Evolutionary conservation across 2,797 vertebrate genomes (phyloP).

Genomic region (Eutrigla gurnardus): DNA sequence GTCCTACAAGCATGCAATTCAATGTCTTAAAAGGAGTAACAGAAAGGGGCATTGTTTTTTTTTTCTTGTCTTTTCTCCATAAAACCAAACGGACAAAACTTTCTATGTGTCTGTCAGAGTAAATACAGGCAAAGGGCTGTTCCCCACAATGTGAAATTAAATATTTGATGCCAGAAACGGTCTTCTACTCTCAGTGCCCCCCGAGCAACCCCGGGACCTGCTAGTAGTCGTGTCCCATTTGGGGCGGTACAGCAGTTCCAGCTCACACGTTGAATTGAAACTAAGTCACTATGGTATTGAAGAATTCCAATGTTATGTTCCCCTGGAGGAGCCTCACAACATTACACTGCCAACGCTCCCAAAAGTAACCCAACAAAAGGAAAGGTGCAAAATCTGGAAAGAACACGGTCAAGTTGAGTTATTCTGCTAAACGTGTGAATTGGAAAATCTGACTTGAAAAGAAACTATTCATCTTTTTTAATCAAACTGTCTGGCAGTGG

Average conservation of each 20-base stretch:
- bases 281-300: constrained; percentile 6
- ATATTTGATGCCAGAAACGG: constrained; percentile 44
- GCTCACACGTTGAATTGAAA: constrained; percentile 14
- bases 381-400: constrained; percentile 3
- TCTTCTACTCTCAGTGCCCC: constrained; percentile 22
- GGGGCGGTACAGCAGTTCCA: constrained; percentile 20
- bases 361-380: neutral
- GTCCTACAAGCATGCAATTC: neutral
- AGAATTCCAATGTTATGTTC: constrained; percentile 32
- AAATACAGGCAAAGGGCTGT: constrained; percentile 2
- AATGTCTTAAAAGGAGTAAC: constrained; percentile 10
- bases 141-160: constrained; percentile 25
- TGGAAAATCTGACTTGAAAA: neutral
- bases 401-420: neutral
- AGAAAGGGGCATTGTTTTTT: neutral
- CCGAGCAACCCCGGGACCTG: constrained; percentile 29
- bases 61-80: neutral
- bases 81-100: constrained; percentile 1
- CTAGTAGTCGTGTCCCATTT: constrained; percentile 25
- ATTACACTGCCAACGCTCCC: neutral
- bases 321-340: constrained; percentile 5
- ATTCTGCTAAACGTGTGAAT: neutral
- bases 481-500: neutral
- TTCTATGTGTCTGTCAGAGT: constrained; percentile 13
- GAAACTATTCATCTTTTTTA: neutral